These are phyloP conservation scores for Taeniopygia guttata DNA, from an alignment of 2,797 vertebrate genomes.

Conservation along the genomic window DNA sequence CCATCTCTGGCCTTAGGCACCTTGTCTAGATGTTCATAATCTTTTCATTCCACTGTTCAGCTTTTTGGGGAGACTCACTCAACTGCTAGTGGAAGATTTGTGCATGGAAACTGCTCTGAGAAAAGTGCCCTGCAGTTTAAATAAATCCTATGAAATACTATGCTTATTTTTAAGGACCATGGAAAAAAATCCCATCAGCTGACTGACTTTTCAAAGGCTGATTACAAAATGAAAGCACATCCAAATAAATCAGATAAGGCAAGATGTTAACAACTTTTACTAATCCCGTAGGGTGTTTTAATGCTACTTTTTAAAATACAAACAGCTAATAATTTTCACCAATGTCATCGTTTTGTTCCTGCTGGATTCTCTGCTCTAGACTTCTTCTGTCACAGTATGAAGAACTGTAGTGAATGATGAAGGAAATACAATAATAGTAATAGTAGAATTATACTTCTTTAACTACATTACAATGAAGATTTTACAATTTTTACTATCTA, in stretches of 20 bases:
- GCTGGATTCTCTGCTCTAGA: not conserved
- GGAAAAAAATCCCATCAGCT: not conserved
- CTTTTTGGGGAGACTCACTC: not conserved
- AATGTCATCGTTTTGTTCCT: not conserved
- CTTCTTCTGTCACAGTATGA: not conserved
- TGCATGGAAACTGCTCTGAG: not conserved
- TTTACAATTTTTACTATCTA: not conserved
- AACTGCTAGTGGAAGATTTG: not conserved
- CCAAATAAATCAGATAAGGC: not conserved
- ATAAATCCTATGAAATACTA: not conserved
- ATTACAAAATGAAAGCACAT: not conserved
- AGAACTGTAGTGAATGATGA: not conserved
- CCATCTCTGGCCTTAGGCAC: not conserved
- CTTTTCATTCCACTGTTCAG: not conserved
- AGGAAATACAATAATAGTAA: not conserved
- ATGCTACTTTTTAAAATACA: not conserved
- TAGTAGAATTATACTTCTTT: not conserved
- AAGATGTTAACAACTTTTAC: not conserved
- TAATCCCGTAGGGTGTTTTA: not conserved
- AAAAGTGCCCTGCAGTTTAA: not conserved
- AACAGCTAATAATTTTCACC: not conserved
- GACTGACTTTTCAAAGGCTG: not conserved
- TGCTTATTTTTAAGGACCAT: not conserved
- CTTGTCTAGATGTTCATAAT: accelerated
- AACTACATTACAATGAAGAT: not conserved